Evolutionary conservation across 2,797 vertebrate genomes (phyloP).

Genomic region (Gephyroberyx darwinii): DNA sequence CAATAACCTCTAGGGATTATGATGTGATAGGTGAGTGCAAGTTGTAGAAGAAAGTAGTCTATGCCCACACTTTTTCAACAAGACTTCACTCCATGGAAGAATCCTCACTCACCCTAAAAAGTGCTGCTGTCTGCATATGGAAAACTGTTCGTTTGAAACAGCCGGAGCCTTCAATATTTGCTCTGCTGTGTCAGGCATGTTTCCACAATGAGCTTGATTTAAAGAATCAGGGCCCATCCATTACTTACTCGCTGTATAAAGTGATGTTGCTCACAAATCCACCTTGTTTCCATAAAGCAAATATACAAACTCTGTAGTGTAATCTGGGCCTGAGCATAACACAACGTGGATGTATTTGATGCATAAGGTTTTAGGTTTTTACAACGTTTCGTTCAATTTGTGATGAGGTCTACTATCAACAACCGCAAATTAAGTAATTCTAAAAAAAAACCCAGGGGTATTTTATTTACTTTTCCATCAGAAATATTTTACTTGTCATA

Average conservation of each 20-base stretch:
- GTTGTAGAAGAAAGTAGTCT: not conserved
- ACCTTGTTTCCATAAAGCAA: too few relatives aligned
- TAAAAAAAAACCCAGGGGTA: too few relatives aligned
- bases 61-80: constrained; percentile 19
- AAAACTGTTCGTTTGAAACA: constrained; percentile 66
- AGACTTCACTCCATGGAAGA: constrained; percentile 27
- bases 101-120: constrained; percentile 53
- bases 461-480: not conserved
- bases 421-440: not conserved
- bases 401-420: not conserved
- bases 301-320: too few relatives aligned
- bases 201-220: constrained; percentile 61
- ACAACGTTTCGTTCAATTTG: not conserved
- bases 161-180: constrained; percentile 53
- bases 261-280: constrained; percentile 26
- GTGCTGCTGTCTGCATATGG: constrained; percentile 58
- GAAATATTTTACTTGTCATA: not conserved
- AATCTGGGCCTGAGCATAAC: not conserved
- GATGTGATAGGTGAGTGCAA: not conserved
- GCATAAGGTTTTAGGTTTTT: constrained; percentile 12
- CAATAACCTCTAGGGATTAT: constrained; percentile 10
- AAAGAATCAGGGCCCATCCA: constrained; percentile 50
- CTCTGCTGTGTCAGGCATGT: constrained; percentile 65
- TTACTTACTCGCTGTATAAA: constrained; percentile 20
- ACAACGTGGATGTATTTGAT: constrained; percentile 2